Percentiles rank a stretch among this genome's conserved stretches.
Evolutionary conservation across 2,113 vertebrate genomes (phyloP).

Genomic region (Phrynocephalus versicolor): DNA sequence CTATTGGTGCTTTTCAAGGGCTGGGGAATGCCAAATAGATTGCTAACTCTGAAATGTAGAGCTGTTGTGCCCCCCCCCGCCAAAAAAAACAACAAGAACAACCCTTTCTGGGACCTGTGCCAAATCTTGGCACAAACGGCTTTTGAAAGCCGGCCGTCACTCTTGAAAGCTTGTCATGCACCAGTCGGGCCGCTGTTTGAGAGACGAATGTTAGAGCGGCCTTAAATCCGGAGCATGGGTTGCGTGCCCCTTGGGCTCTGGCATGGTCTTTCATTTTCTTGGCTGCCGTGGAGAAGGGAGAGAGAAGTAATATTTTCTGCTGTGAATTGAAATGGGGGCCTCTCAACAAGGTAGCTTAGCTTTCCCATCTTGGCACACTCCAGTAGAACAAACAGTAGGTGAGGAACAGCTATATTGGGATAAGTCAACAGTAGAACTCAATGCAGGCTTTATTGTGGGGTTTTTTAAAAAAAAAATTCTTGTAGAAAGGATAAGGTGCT

Average conservation of each 20-base stretch:
- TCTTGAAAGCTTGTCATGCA: background rate
- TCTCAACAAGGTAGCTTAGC: too few relatives aligned
- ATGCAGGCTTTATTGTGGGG: too few relatives aligned
- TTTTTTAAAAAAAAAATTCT: too few relatives aligned
- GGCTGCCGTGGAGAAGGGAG: too few relatives aligned
- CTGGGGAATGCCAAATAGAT: background rate
- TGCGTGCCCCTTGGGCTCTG: too few relatives aligned
- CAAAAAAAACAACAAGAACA: too few relatives aligned
- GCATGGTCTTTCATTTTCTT: background rate
- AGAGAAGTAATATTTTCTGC: background rate
- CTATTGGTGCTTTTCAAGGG: background rate
- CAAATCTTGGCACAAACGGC: background rate
- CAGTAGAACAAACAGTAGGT: too few relatives aligned
- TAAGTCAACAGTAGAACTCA: too few relatives aligned
- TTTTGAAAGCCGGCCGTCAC: background rate
- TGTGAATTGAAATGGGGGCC: background rate
- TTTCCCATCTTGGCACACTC: too few relatives aligned
- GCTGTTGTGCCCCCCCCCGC: rapidly evolving
- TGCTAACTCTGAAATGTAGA: background rate
- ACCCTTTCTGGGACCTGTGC: background rate
- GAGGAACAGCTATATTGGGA: too few relatives aligned
- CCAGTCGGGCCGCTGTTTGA: background rate
- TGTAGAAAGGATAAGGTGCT: too few relatives aligned
- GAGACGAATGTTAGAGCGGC: too few relatives aligned
- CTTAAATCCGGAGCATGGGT: background rate